Conservation (phyloP, 1,140 invertebrate genomes). For the Hypothenemus hampei region DNA sequence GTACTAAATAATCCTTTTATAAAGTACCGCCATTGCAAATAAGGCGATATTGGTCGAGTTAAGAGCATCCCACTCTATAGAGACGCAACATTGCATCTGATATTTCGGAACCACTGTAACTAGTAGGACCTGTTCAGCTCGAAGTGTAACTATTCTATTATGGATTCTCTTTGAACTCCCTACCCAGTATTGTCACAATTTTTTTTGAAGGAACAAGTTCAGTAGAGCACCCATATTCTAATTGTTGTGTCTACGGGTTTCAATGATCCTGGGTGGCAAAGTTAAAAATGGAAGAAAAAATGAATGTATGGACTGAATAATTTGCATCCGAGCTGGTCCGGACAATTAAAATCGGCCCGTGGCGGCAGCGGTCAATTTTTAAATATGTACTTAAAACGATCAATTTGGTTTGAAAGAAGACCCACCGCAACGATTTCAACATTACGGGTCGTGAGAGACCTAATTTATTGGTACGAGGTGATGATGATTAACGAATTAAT, state of each 20-base stretch:
- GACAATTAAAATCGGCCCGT: slow-evolving; percentile 25
- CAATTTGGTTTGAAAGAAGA: slow-evolving; percentile 10
- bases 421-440: slow-evolving; percentile 18
- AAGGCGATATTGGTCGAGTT: slow-evolving; percentile 4
- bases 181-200: no score
- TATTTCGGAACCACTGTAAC: no score
- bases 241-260: no score
- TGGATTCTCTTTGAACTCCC: no score
- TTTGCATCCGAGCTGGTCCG: slow-evolving; percentile 21
- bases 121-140: no score
- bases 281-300: no score
- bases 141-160: no score
- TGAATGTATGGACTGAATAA: slow-evolving; percentile 22
- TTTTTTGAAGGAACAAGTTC: no score
- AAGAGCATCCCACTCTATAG: no score
- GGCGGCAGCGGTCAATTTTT: slow-evolving; percentile 14
- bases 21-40: slow-evolving; percentile 22
- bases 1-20: slow-evolving; percentile 21
- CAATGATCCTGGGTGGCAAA: no score
- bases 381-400: slow-evolving; percentile 23
- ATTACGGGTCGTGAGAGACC: slow-evolving; percentile 15
- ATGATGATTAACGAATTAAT: slow-evolving; percentile 18
- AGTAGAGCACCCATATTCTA: no score
- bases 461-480: slow-evolving; percentile 18
- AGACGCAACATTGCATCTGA: no score